Base-by-base conservation (phyloP, 2,797 vertebrate genomes). In the Amphiprion clarkii region DNA sequence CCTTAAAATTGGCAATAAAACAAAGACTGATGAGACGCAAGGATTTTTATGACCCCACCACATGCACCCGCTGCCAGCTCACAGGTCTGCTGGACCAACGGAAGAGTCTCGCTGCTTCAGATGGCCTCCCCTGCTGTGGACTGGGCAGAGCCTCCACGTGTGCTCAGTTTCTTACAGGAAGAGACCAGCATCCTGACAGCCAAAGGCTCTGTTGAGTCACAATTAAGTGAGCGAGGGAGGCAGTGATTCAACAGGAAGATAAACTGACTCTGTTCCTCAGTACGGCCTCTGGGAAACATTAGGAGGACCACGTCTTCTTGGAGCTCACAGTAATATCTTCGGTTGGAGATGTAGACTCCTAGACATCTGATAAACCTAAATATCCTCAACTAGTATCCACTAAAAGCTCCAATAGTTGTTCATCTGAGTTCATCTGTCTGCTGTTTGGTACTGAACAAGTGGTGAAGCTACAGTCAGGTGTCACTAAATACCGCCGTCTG, bases 191-290 rank as follows among this genome's bases (percentile, higher is more conserved):
- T 85, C 81, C 69, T 78, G 80, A 80, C 71, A 72, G 79, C 78
- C 74, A 79, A 83, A 49, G 80, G 74, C 71, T 79, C 79, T 56
- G 75, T 72, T 82, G 81, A 84, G 75, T 81, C 83, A 85, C 72
- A 84, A 64, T 58, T 44, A 57, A 68, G 46, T 36, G 69, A 78
- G 42, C 29, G 69, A 78, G 65, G 1, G 21, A 81, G 63, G 40
- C 42, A 10, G 54, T 65, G 83, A 84, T 59, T 83, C 71, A 84
- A 72, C 63, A 72, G 70, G 39, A 81, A 72, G 76, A 78, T 71
- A 67, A 67, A 76, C 44, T 51, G 65, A 68, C 65, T 73, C 49
- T 42, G 70, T 39, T 84, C 16, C 77, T 62, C 65, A 79, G 72
- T 56, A 55, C 29, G 74, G 62, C 42, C 54, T 70, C 64, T 16